phyloP scores from a whole-genome alignment of 2,797 vertebrate species.

The Pangasius macronema region DNA sequence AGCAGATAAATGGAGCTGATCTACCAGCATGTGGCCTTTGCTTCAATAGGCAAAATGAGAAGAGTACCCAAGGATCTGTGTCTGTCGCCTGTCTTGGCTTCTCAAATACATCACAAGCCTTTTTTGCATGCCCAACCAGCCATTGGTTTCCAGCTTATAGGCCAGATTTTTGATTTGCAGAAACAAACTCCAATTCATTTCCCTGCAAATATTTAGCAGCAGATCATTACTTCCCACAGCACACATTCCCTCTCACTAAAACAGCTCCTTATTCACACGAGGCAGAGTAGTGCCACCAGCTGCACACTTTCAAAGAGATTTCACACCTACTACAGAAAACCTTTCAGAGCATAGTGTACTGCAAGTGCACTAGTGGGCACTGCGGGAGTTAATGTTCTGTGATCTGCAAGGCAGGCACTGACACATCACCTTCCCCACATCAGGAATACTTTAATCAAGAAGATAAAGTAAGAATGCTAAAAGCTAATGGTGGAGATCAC shows the following conservation, averaged over 20 bases:
- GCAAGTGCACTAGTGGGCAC: constrained; percentile 41
- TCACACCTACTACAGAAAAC: constrained; percentile 52
- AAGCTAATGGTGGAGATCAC: not conserved
- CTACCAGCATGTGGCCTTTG: constrained; percentile 40
- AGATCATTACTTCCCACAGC: constrained; percentile 39
- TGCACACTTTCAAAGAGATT: constrained; percentile 43
- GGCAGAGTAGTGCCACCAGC: constrained; percentile 45
- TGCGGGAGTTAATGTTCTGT: constrained; percentile 44
- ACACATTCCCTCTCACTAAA: constrained; percentile 39
- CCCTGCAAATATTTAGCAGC: constrained; percentile 26
- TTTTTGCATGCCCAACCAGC: constrained; percentile 15
- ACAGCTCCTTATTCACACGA: constrained; percentile 40
- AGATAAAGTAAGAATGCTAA: not conserved
- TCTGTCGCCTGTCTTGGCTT: constrained; percentile 6
- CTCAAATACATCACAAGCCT: not conserved
- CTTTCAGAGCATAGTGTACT: constrained; percentile 53
- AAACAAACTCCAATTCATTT: constrained; percentile 52
- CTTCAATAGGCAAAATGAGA: not conserved
- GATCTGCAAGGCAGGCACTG: constrained; percentile 46
- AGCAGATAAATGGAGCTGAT: constrained; percentile 30
- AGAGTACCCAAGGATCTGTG: constrained; percentile 2
- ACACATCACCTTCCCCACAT: constrained; percentile 45
- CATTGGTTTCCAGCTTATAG: constrained; percentile 32
- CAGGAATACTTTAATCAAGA: constrained; percentile 40
- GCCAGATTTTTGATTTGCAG: constrained; percentile 39